Base-by-base conservation (phyloP, 1,140 invertebrate genomes). In the Lepidurus apus region DNA sequence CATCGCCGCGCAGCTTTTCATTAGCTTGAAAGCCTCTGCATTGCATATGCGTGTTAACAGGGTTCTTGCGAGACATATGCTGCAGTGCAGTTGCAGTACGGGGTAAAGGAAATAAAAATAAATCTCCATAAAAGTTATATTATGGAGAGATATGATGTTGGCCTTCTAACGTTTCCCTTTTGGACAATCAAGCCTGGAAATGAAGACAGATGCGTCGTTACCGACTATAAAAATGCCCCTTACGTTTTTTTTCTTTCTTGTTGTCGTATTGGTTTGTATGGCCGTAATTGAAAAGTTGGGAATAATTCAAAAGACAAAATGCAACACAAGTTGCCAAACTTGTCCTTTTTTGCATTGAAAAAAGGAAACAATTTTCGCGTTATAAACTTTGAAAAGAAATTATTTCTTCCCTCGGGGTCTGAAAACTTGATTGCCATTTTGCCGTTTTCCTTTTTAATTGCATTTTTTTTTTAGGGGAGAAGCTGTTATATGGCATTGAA, bases 11-110 rank as follows among this genome's bases (percentile, higher is more conserved):
- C 53, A 65, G 53, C 17, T 65, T 65, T 65, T 65, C 53, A 65
- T 65, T 65, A 65, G 53, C 13, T 65, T 65, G 10, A 65, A 65
- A 65, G 53, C 53, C 53, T 47, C 53, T 65, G 53, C 53, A 65
- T 65, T 65, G 53, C 53, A 21, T 65, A 65, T 65, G 53, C 53
- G 53, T 65, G 53, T 17, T 65, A 65, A 65, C 21, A 65, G n/a
- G 53, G 53, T 65, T 65, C 53, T 65, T 65, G 21, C 21, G 53
- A 65, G 13, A 21, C 13, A 65, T 65, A 13, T 65, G 53, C 53
- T 65, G 53, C 53, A 21, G 53, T 65, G 53, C 53, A 65, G 53
- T 65, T n/a, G 53, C 17, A 65, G 34, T 34, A 34, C 3, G 26
- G 34, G 4, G 34, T n/a, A 65, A 7, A 4, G 53, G 21, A 65